Conservation (phyloP, 2,113 vertebrate genomes). For the Potamarius usumacintae region DNA sequence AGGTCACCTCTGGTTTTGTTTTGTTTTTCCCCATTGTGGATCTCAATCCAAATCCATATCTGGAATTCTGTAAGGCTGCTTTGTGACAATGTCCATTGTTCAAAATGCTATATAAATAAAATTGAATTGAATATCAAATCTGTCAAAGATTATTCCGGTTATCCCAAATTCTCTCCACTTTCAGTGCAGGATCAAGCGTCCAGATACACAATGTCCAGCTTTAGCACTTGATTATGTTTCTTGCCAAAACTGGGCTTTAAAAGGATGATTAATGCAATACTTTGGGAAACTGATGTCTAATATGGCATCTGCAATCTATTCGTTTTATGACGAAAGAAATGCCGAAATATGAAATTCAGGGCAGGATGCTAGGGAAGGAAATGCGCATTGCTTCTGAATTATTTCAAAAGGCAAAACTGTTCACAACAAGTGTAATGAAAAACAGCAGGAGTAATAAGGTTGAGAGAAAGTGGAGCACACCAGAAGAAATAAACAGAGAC, state of each 20-base stretch:
- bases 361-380: not conserved
- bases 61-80: not conserved
- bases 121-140: not conserved
- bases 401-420: not conserved
- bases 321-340: conserved; percentile 26
- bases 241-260: conserved; percentile 28
- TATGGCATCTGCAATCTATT: conserved; percentile 36
- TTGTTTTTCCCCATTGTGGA: not conserved
- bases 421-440: not conserved
- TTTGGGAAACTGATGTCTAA: conserved; percentile 27
- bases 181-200: not conserved
- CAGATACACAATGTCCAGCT: not conserved
- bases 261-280: conserved; percentile 36
- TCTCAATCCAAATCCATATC: not conserved
- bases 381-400: not conserved
- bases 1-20: not conserved
- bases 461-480: not conserved
- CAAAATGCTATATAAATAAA: not conserved
- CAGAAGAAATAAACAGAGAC: not conserved
- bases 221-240: conserved; percentile 14
- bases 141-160: not conserved
- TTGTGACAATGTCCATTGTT: not conserved
- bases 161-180: not conserved
- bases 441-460: not conserved
- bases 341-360: not conserved